Evolutionary conservation across 2,888 invertebrate species (phyloP), one percentile per base, ranked within the genome.

Genomic region (Synergus umbraculus): DNA sequence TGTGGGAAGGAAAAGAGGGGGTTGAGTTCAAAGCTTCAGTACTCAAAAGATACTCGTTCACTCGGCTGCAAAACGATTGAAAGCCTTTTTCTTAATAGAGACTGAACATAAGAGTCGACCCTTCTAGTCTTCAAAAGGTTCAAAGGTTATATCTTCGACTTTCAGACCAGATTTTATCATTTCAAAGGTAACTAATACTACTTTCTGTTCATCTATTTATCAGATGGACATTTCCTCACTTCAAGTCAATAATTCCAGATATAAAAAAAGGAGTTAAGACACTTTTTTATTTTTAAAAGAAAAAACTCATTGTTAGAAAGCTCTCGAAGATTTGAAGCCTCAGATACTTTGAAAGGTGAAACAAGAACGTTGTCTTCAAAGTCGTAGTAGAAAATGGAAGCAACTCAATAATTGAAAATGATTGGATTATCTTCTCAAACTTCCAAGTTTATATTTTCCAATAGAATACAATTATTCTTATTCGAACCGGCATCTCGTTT

Each of bases 311-410:
- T 29, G 22, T 69, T 46, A 69, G 69, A 69, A 69, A 49, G 46
- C 49, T 46, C 69, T 8, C 49, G 49, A 49, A 69, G 15, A 58
- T 1, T 18, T 18, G 8, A 58, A 18, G n/a, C n/a, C 18, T 18
- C 7, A 1, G 9, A 58, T 5, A 58, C 58, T 58, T 58, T n/a
- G 7, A 15, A 69, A 69, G 49, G 15, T 69, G 46, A 46, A 69
- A 69, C 18, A 29, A 15, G 46, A 69, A 49, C 46, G 46, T 29
- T 49, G 29, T 29, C 69, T 69, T 49, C 46, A 69, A 69, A 69
- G 49, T 69, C 69, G 49, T 49, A 69, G 29, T 13, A 46, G 9
- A 29, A 69, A 15, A 46, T 49, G 69, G 29, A n/a, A 69, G 37
- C 49, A 69, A 69, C 46, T 29, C 10, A 69, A 46, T 69, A 29